A percentile compares a stretch with the other conserved stretches of the same genome.
These are phyloP conservation scores for Istiophorus platypterus DNA, from an alignment of 2,113 vertebrate species.

Conservation along the genomic window DNA sequence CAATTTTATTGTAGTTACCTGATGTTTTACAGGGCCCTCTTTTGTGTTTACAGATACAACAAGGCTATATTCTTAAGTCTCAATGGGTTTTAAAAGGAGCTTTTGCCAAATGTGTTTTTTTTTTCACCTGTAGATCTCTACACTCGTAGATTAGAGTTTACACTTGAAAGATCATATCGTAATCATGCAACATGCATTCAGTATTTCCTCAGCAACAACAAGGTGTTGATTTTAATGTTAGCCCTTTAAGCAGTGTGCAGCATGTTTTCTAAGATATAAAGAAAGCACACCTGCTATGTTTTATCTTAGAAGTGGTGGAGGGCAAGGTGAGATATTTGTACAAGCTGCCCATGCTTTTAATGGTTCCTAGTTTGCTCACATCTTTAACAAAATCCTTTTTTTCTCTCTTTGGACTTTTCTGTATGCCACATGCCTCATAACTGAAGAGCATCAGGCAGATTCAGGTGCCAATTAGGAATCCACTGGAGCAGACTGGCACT, in stretches of 20 bases:
- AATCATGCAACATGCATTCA: conserved; percentile 8
- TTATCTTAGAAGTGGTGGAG: conserved; percentile 30
- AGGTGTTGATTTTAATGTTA: neutral
- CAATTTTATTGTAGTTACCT: conserved; percentile 85
- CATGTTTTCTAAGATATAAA: conserved; percentile 31
- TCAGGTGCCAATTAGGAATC: conserved; percentile 7
- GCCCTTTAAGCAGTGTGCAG: conserved; percentile 6
- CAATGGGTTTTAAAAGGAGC: conserved; percentile 73
- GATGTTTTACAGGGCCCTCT: conserved; percentile 76
- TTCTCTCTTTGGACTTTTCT: conserved; percentile 20
- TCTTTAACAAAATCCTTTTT: conserved; percentile 21
- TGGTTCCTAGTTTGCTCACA: conserved; percentile 34
- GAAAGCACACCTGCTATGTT: conserved; percentile 50
- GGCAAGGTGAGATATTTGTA: conserved; percentile 34
- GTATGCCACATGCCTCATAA: neutral
- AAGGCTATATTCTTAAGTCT: conserved; percentile 73
- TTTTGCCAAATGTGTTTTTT: conserved; percentile 71
- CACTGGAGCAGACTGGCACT: neutral
- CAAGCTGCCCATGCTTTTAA: conserved; percentile 39
- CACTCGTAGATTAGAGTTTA: conserved; percentile 25
- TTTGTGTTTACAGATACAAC: conserved; percentile 84
- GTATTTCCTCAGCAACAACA: conserved; percentile 1
- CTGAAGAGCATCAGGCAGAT: conserved; percentile 23
- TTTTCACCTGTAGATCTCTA: conserved; percentile 68
- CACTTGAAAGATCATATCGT: neutral